Conservation (phyloP, 2,113 vertebrate species). For the Hylia prasina region DNA sequence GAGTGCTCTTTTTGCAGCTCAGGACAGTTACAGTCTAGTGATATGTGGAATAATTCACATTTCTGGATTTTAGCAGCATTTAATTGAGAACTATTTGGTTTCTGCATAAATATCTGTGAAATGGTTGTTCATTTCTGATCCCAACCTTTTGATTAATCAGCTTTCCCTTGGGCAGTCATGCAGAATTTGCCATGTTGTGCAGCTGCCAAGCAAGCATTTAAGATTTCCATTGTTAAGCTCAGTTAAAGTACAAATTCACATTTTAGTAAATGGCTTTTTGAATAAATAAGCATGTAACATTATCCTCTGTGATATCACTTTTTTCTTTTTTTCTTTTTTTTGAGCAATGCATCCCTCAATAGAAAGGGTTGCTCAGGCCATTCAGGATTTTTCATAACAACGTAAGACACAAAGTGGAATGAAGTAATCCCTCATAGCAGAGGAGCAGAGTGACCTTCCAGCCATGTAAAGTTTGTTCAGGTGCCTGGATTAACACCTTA, state of each 20-base stretch:
- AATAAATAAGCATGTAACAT: not conserved
- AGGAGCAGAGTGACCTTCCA: not conserved
- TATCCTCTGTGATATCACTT: not conserved
- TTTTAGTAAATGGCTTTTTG: not conserved
- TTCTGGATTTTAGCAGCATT: not conserved
- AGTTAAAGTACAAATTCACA: not conserved
- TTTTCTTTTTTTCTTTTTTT: too few relatives aligned
- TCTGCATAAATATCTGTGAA: not conserved
- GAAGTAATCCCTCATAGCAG: not conserved
- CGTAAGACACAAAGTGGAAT: not conserved
- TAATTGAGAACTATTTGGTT: not conserved
- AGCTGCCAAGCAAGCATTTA: not conserved
- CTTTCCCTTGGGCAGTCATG: not conserved
- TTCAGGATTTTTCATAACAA: not conserved
- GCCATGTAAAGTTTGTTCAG: not conserved
- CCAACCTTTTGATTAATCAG: not conserved
- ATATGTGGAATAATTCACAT: not conserved
- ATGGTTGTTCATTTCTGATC: not conserved
- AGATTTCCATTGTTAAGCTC: not conserved
- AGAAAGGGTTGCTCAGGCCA: not conserved
- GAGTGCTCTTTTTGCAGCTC: not conserved
- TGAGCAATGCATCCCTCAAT: not conserved
- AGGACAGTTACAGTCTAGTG: not conserved
- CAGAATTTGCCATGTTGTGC: not conserved
- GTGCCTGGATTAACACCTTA: not conserved